phyloP scores from a whole-genome alignment of 35 echinoderm and acorn worm genomes.

The Hemicentrotus pulcherrimus region DNA sequence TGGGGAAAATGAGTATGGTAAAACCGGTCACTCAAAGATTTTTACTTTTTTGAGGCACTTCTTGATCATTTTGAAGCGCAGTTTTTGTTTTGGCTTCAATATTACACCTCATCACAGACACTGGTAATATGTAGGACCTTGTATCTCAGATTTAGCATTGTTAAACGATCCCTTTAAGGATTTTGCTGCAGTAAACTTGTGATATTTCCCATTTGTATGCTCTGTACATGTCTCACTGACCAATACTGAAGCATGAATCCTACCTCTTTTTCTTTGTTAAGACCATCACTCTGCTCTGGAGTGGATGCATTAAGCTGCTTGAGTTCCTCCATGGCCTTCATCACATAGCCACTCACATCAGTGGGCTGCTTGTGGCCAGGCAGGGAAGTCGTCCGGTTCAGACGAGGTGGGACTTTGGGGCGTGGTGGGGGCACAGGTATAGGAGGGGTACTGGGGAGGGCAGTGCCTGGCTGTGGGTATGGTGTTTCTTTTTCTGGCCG shows the following conservation, averaged over 20 bases:
- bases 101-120: too few relatives aligned
- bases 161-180: too few relatives aligned
- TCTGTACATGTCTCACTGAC: background rate
- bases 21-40: too few relatives aligned
- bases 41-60: too few relatives aligned
- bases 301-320: background rate
- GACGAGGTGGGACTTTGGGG: conserved; percentile 18
- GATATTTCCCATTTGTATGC: too few relatives aligned
- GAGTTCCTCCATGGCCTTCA: conserved; percentile 24
- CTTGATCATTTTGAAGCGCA: too few relatives aligned
- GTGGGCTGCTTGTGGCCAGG: background rate
- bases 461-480: background rate
- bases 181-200: too few relatives aligned
- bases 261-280: conserved; percentile 34
- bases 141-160: too few relatives aligned
- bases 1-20: too few relatives aligned
- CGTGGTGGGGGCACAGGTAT: conserved; percentile 11
- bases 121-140: too few relatives aligned
- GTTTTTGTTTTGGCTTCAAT: too few relatives aligned
- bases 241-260: background rate
- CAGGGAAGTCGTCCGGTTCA: background rate
- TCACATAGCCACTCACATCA: conserved; percentile 15
- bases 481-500: background rate
- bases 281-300: background rate
- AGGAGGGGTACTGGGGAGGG: conserved; percentile 13